Conservation (phyloP, 2,888 invertebrate species). For the Athalia circularis region DNA sequence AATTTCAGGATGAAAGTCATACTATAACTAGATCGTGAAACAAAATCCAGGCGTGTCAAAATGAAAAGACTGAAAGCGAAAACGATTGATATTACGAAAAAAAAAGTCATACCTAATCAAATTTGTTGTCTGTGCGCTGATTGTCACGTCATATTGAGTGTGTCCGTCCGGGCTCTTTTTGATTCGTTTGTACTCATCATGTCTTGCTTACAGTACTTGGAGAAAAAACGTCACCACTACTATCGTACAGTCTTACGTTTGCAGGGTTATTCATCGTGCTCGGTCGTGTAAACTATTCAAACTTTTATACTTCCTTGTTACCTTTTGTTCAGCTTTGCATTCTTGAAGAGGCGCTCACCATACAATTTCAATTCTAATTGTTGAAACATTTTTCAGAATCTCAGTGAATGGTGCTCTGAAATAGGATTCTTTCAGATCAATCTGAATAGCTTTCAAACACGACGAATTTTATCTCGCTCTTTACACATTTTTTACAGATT, state of each 20-base stretch:
- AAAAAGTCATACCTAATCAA: neutral
- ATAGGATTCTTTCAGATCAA: neutral
- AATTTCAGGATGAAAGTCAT: slow-evolving; percentile 17
- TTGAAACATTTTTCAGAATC: too few relatives aligned
- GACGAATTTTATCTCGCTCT: slow-evolving; percentile 15
- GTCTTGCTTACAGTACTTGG: neutral
- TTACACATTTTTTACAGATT: neutral
- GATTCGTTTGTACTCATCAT: neutral
- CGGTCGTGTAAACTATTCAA: slow-evolving; percentile 40
- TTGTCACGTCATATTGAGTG: slow-evolving; percentile 33
- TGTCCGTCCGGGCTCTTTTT: slow-evolving; percentile 27
- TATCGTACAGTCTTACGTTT: neutral
- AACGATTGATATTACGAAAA: slow-evolving; percentile 16
- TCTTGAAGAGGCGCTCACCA: neutral
- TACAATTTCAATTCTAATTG: too few relatives aligned
- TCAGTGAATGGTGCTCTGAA: neutral
- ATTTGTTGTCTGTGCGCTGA: slow-evolving; percentile 20
- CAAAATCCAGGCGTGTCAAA: slow-evolving; percentile 33
- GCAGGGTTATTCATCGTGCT: slow-evolving; percentile 9
- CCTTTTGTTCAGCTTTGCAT: neutral
- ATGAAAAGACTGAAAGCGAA: slow-evolving; percentile 36
- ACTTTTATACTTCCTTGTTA: neutral
- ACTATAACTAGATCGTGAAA: slow-evolving; percentile 4
- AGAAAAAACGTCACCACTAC: neutral
- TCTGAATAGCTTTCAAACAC: neutral